Evolutionary conservation across 2,888 invertebrate genomes (phyloP).

Genomic region (Agriopis leucophaearia): DNA sequence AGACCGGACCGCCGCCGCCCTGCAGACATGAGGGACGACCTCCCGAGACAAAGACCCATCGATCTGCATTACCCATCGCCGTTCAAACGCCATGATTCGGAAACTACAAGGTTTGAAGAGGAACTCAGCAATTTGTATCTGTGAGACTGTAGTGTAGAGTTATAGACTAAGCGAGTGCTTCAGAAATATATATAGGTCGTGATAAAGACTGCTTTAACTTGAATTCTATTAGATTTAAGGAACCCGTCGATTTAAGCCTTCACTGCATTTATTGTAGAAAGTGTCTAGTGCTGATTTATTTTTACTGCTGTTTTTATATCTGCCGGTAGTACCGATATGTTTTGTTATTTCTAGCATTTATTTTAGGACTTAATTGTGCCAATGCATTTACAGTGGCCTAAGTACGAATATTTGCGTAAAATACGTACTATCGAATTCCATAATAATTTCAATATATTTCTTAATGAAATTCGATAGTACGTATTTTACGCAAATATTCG

Average conservation of each 20-base stretch:
- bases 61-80: slow-evolving; percentile 49
- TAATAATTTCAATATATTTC: no score
- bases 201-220: slow-evolving; percentile 27
- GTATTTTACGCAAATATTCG: no score
- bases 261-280: slow-evolving; percentile 27
- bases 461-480: no score
- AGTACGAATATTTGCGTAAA: no score
- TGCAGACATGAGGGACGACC: slow-evolving; percentile 42
- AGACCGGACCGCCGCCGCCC: slow-evolving; percentile 50
- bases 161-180: background rate
- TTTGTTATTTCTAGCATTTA: slow-evolving; percentile 31
- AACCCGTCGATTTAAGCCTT: slow-evolving; percentile 19
- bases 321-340: slow-evolving; percentile 2
- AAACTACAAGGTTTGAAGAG: slow-evolving; percentile 14
- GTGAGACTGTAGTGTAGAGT: background rate
- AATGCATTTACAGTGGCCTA: slow-evolving; percentile 48
- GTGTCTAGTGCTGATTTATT: slow-evolving; percentile 13
- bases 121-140: slow-evolving; percentile 4
- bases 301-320: slow-evolving; percentile 20
- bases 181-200: slow-evolving; percentile 14
- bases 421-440: no score
- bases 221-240: slow-evolving; percentile 7
- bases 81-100: slow-evolving; percentile 28
- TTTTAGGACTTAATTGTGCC: slow-evolving; percentile 46
- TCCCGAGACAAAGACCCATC: slow-evolving; percentile 36